phyloP scores from a whole-genome alignment of 2,797 vertebrate genomes.

The Mareca strepera region DNA sequence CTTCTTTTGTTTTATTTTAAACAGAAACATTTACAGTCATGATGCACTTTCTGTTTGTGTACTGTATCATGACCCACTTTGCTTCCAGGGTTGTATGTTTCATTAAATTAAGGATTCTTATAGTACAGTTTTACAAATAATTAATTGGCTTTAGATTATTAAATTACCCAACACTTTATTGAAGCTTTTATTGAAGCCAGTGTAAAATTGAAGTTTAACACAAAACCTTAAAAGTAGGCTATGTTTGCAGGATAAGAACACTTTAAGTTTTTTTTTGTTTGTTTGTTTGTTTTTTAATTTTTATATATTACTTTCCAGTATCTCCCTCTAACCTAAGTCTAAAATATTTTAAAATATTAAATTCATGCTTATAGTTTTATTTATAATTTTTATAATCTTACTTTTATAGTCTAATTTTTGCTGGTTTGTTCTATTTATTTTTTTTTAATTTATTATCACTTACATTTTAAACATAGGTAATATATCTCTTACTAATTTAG shows the following conservation, averaged over 20 bases:
- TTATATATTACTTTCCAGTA: not conserved
- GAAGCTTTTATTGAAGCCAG: not conserved
- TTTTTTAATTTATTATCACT: not conserved
- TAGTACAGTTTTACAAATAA: not conserved
- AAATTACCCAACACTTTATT: not conserved
- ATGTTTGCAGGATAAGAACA: not conserved
- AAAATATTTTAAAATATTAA: not conserved
- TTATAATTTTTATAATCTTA: not conserved
- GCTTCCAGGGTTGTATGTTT: not conserved
- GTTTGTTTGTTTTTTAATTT: no score
- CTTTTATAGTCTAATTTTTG: not conserved
- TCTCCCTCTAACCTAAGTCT: not conserved
- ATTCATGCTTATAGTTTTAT: not conserved
- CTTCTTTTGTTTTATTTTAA: not conserved
- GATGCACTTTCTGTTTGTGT: not conserved
- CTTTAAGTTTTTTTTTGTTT: not conserved
- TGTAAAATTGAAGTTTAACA: not conserved
- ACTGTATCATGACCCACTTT: not conserved
- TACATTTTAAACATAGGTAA: not conserved
- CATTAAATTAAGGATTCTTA: not conserved
- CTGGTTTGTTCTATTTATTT: not conserved
- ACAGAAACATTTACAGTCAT: not conserved
- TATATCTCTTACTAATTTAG: not conserved
- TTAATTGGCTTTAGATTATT: not conserved
- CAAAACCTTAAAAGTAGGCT: not conserved